Conservation (phyloP, 2,113 vertebrate species). For the Hucho hucho region DNA sequence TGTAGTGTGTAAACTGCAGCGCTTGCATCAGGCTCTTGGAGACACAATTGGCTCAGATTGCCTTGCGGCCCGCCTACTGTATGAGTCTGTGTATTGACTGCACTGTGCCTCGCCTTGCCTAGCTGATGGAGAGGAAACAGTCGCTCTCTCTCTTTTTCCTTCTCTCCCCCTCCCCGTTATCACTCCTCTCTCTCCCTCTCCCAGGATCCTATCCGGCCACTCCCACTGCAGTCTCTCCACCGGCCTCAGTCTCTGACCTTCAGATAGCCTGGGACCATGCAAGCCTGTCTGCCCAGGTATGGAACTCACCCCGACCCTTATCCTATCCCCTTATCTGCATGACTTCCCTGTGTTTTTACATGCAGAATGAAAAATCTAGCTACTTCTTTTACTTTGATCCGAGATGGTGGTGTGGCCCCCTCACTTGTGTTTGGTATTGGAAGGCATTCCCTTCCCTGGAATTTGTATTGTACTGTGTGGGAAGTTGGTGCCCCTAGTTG, state of each 20-base stretch:
- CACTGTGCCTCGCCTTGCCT: slow-evolving; percentile 39
- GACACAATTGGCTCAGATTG: slow-evolving; percentile 18
- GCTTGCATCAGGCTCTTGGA: slow-evolving; percentile 37
- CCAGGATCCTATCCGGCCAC: slow-evolving; percentile 44
- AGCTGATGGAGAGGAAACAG: slow-evolving; percentile 32
- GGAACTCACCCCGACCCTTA: slow-evolving; percentile 34
- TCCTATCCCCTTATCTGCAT: not conserved
- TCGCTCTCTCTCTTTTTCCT: slow-evolving; percentile 30
- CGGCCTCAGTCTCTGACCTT: slow-evolving; percentile 50
- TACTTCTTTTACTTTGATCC: not conserved
- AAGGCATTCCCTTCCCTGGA: no score
- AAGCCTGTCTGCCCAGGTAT: slow-evolving; percentile 70
- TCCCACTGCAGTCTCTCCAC: slow-evolving; percentile 54
- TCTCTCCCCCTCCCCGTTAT: slow-evolving; percentile 9
- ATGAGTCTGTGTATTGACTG: slow-evolving; percentile 35
- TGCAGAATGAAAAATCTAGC: not conserved
- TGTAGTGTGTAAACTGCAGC: slow-evolving; percentile 1
- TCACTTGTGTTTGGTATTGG: not conserved
- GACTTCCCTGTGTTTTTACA: not conserved
- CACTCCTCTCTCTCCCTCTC: slow-evolving; percentile 21
- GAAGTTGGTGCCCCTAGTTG: not conserved
- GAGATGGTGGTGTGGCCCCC: not conserved
- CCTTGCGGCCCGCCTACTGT: not conserved
- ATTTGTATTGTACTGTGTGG: not conserved
- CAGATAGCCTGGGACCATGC: slow-evolving; percentile 57